Evolutionary conservation across 2,113 vertebrate species (phyloP).

Genomic region (Otocyon megalotis): DNA sequence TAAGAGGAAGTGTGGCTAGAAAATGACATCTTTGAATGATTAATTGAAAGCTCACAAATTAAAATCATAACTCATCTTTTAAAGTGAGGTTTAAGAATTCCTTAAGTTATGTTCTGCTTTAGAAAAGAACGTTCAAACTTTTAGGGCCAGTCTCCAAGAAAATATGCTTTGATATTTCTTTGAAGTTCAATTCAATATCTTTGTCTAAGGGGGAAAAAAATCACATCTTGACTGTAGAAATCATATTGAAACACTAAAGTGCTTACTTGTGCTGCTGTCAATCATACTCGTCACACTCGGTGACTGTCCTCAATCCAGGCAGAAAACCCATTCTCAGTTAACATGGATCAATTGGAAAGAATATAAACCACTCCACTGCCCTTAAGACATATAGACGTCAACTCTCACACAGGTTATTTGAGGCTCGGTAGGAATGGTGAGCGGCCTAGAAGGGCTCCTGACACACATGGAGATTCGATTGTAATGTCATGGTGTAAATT

Average conservation of each 20-base stretch:
- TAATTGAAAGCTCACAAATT: background rate
- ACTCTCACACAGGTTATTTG: conserved; percentile 11
- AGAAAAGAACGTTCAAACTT: conserved; percentile 53
- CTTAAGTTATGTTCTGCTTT: background rate
- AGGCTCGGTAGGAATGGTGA: background rate
- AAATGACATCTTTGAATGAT: background rate
- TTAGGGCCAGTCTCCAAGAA: conserved; percentile 45
- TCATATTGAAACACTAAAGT: conserved; percentile 56
- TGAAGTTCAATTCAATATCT: conserved; percentile 65
- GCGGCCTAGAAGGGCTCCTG: background rate
- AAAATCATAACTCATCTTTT: conserved; percentile 18
- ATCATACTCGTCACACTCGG: conserved; percentile 24
- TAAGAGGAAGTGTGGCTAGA: background rate
- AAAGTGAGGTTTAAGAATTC: background rate
- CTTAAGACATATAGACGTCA: conserved; percentile 30
- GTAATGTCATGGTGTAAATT: background rate
- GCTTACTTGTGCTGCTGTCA: conserved; percentile 35
- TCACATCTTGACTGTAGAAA: conserved; percentile 54
- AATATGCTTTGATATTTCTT: conserved; percentile 61
- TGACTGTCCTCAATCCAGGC: conserved; percentile 37
- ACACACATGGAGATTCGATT: background rate
- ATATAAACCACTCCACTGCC: conserved; percentile 45
- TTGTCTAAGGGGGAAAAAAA: conserved; percentile 50
- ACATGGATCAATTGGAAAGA: conserved; percentile 61
- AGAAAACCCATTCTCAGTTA: conserved; percentile 64